phyloP scores from a whole-genome alignment of 2,797 vertebrate species.

The Sebastes hopkinsi region DNA sequence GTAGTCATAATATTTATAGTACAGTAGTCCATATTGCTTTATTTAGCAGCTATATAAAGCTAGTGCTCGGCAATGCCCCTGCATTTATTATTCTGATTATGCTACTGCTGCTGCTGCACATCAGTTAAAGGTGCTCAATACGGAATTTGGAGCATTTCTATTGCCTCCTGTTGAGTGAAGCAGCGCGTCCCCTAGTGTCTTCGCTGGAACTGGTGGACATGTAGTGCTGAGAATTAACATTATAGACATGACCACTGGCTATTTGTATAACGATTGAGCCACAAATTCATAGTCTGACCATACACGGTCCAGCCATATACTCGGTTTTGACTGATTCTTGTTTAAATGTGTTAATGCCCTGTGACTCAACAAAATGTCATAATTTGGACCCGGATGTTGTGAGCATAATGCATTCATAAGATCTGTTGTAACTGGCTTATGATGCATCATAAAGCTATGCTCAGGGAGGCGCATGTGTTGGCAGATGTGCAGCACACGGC shows the following conservation, averaged over 20 bases:
- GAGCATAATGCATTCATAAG: constrained; percentile 13
- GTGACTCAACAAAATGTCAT: constrained; percentile 34
- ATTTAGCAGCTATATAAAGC: constrained; percentile 40
- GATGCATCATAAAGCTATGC: constrained; percentile 31
- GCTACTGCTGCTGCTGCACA: neutral
- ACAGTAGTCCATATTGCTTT: constrained; percentile 3
- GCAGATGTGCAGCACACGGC: constrained; percentile 38
- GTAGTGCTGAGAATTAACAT: no score
- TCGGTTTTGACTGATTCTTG: neutral
- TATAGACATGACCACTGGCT: no score
- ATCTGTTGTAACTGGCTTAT: constrained; percentile 41
- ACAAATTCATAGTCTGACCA: no score
- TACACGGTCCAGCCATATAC: no score
- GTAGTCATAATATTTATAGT: constrained; percentile 20
- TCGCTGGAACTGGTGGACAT: no score
- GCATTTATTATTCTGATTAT: constrained; percentile 1
- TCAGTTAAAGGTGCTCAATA: neutral
- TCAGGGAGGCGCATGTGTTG: constrained; percentile 44
- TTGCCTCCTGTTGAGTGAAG: no score
- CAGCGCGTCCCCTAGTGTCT: no score
- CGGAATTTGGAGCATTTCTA: no score
- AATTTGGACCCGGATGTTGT: constrained; percentile 17
- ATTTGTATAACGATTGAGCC: no score
- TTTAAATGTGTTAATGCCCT: neutral
- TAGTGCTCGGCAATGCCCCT: constrained; percentile 61